Evolutionary conservation across 2,797 vertebrate species (phyloP).

Genomic region (Periophthalmus magnuspinnatus): DNA sequence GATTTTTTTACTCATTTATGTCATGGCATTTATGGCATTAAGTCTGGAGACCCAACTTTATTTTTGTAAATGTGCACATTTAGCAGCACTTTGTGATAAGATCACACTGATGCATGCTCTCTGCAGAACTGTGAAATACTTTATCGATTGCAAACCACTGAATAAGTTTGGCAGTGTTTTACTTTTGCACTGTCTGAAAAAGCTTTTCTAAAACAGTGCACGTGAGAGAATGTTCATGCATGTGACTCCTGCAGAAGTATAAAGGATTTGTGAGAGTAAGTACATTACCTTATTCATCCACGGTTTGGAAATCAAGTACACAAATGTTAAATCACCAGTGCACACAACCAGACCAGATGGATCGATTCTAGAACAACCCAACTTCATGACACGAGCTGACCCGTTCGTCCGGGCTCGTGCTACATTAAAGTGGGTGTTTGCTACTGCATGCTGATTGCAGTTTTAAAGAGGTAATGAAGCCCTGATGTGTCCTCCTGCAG

Average conservation of each 20-base stretch:
- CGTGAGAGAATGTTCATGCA: too few relatives aligned
- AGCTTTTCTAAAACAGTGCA: background rate
- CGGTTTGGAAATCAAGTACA: background rate
- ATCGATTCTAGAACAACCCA: background rate
- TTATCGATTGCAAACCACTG: too few relatives aligned
- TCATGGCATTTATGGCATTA: too few relatives aligned
- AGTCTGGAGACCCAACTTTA: too few relatives aligned
- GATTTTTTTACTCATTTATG: background rate
- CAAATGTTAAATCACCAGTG: background rate
- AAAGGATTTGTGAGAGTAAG: background rate
- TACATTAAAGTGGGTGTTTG: slow-evolving; percentile 60
- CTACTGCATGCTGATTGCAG: slow-evolving; percentile 65
- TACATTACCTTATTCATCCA: background rate
- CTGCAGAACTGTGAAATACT: too few relatives aligned
- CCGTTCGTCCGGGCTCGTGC: slow-evolving; percentile 46
- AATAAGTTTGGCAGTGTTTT: background rate
- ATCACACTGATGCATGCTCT: too few relatives aligned
- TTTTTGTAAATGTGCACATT: too few relatives aligned
- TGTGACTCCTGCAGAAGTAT: background rate
- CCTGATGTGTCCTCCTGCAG: slow-evolving; percentile 80
- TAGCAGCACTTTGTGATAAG: background rate
- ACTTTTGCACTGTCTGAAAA: background rate
- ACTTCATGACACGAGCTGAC: slow-evolving; percentile 26
- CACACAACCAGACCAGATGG: too few relatives aligned
- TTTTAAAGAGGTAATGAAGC: slow-evolving; percentile 87